Evolutionary conservation across 2,888 invertebrate genomes (phyloP), one percentile per base, ranked within the genome.

Genomic region (Chrysomela aeneicollis): DNA sequence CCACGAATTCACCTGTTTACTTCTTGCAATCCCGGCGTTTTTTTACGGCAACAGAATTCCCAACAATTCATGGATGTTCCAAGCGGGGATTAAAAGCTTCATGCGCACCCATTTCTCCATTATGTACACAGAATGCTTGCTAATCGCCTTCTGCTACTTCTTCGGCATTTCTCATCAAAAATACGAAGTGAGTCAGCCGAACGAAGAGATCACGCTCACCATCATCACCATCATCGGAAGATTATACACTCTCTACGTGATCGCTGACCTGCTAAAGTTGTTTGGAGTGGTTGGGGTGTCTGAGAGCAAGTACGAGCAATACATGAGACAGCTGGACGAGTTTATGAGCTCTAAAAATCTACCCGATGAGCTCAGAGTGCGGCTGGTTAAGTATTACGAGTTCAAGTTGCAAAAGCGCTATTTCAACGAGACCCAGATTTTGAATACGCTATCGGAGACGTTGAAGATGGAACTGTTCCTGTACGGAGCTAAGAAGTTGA

Each of bases 321-420:
- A 86, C 26, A 82, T 85, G 72, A 82, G 84, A 59, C 85, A 85
- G 74, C 69, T 81, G 12, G 79, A 85, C 77, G 84, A 85, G 63
- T 88, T 86, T 71, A 86, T 86, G 82, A 77, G 76, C 4, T 83
- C 85, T 52, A 86, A 86, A 70, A 84, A 85, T 67, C 80, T 87
- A 18, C 85, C 87, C 0, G 68, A 74, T 10, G 68, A 77, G 9
- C 74, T 87, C 17, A 82, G 83, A 73, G 77, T 81, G 42, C 82
- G 85, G 4, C 78, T 88, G 8, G 74, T 82, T 8, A 78, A 80
- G 9, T 87, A 85, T 73, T 87, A 87, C 73, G 81, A 84, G 60
- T 85, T 85, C 74, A 82, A 82, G 58, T 87, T 84, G 71, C 85
- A 85, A 68, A 84, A 84, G 63, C 79, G 79, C 32, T 87, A 85